These are phyloP conservation scores for Carduelis carduelis DNA, from an alignment of 2,797 vertebrate genomes.

Conservation along the genomic window DNA sequence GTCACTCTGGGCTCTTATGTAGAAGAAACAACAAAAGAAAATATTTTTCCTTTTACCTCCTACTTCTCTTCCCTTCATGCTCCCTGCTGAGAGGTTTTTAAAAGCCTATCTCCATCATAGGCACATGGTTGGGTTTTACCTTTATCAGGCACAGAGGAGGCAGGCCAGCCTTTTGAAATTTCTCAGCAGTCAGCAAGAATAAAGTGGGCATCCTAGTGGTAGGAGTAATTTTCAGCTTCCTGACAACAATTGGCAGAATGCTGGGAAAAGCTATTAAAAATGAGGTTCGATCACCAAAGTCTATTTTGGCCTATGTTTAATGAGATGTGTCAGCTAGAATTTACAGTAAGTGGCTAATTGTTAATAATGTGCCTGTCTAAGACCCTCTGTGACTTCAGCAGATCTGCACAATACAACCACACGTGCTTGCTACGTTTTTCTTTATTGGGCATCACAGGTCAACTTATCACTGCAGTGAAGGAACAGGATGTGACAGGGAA, in stretches of 20 bases:
- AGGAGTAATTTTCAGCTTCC: constrained; percentile 66
- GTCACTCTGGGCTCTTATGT: neutral
- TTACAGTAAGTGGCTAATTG: constrained; percentile 73
- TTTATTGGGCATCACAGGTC: neutral
- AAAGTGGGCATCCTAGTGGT: constrained; percentile 65
- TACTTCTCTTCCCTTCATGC: neutral
- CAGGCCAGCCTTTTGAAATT: constrained; percentile 61
- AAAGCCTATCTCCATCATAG: constrained; percentile 20
- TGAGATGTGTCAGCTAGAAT: constrained; percentile 66
- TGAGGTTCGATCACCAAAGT: constrained; percentile 58
- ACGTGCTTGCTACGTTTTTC: neutral
- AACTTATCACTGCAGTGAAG: neutral
- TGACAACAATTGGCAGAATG: constrained; percentile 66
- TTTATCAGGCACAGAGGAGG: constrained; percentile 42
- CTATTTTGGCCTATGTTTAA: constrained; percentile 67
- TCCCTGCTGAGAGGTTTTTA: constrained; percentile 51
- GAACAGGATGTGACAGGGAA: neutral
- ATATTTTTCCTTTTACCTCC: constrained; percentile 33
- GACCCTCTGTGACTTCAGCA: constrained; percentile 36
- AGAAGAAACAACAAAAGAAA: constrained; percentile 16
- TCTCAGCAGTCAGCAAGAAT: constrained; percentile 64
- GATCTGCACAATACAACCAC: constrained; percentile 2
- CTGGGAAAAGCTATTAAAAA: constrained; percentile 69
- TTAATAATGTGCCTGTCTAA: constrained; percentile 63
- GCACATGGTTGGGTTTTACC: constrained; percentile 40